Base-by-base conservation (phyloP, 1,140 invertebrate genomes). In the Eumeta japonica region DNA sequence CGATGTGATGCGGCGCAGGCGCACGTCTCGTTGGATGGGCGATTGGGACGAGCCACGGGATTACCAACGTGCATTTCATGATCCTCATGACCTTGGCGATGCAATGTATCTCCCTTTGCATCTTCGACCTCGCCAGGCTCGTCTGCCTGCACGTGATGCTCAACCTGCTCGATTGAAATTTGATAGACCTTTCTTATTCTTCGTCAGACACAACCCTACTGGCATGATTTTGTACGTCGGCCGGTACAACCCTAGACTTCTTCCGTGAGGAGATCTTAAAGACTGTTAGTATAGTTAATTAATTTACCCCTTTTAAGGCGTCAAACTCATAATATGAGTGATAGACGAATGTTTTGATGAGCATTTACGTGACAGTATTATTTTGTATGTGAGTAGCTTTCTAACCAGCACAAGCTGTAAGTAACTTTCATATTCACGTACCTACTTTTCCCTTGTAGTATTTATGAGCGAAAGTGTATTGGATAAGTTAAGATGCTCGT, bases 141-240 rank as follows among this genome's bases (percentile, higher is more conserved):
- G 87, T 28, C 52, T 83, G 0, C 83, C 84, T 0, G 82, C 89
- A 28, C 55, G 62, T 35, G 63, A 50, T 42, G 52, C 58, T 1
- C 72, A 75, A 39, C 63, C 66, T 35, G 81, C 82, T 15, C 77
- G 88, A 54, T 77, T 92, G 43, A 83, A 87, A 50, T 85, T 90
- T 51, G 89, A 92, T 45, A 79, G 88, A 54, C 89, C 90, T 1
- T 92, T 92, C 76, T 72, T 92, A 3, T 92, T 88, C 58, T 87
- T 90, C 44, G 86, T 91, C 10, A 78, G 89, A 54, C 90, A 92
- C 58, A 92, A 92, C 65, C 90, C 89, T 2, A 88, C 88, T 4
- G 89, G 89, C 41, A 82, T 91, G 70, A 89, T 92, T 50, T 72
- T 92, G 20, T 87, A 89, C 55, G 88, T 90, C 78, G 89, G 89